These are phyloP conservation scores for Ptyas mucosa DNA, from an alignment of 2,113 vertebrate genomes.

Conservation along the genomic window DNA sequence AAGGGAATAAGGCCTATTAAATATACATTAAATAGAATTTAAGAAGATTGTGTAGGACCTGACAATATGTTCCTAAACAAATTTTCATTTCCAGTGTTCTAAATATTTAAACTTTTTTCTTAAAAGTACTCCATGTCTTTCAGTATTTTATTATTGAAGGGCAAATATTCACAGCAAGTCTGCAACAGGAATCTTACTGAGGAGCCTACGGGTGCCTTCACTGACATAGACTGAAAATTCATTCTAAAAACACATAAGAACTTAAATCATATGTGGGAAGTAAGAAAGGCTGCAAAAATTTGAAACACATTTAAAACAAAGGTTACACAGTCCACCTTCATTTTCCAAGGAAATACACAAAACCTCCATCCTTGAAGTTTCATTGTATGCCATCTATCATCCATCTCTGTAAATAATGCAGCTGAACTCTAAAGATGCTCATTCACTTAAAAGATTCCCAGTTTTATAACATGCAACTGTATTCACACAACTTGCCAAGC, in stretches of 20 bases:
- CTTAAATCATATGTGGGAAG: neutral
- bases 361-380: neutral
- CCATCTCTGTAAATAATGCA: neutral
- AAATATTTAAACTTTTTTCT: neutral
- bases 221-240: neutral
- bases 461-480: neutral
- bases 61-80: neutral
- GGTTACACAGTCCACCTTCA: neutral
- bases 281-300: neutral
- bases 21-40: neutral
- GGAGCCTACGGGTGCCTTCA: neutral
- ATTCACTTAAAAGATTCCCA: neutral
- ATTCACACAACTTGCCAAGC: neutral
- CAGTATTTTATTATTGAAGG: neutral
- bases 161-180: neutral
- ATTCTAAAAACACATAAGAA: neutral
- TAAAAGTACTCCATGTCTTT: neutral
- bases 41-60: neutral
- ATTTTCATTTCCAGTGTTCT: neutral
- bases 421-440: neutral
- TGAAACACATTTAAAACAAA: neutral
- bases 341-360: neutral
- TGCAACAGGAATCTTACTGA: neutral
- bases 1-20: neutral
- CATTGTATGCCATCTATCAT: neutral